These are phyloP conservation scores for Myotis yumanensis DNA, from an alignment of 2,113 vertebrate genomes.

Conservation along the genomic window DNA sequence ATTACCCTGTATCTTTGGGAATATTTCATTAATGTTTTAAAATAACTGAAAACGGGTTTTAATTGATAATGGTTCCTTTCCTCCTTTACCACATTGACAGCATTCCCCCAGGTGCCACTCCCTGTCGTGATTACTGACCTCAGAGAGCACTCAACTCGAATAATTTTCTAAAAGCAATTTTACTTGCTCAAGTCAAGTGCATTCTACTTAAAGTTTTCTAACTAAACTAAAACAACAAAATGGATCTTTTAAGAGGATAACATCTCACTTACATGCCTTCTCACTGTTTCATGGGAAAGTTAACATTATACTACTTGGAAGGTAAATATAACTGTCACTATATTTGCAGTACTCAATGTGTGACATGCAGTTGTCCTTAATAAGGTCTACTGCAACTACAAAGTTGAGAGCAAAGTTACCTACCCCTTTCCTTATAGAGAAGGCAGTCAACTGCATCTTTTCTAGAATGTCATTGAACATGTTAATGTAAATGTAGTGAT, in stretches of 20 bases:
- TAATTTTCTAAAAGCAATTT: not conserved
- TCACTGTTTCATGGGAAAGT: not conserved
- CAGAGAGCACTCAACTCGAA: not conserved
- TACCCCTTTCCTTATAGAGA: constrained; percentile 13
- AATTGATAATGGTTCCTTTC: constrained; percentile 29
- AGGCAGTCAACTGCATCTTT: not conserved
- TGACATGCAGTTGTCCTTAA: not conserved
- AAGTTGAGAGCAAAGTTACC: not conserved
- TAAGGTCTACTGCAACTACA: not conserved
- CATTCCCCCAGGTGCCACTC: not conserved
- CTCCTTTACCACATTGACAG: constrained; percentile 1
- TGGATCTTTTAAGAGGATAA: not conserved
- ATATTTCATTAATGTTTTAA: constrained; percentile 70
- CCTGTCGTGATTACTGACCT: not conserved
- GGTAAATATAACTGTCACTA: not conserved
- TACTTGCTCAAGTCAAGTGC: not conserved
- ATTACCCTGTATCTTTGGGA: constrained; percentile 65
- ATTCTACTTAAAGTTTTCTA: not conserved
- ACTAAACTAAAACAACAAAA: not conserved
- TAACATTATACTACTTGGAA: not conserved
- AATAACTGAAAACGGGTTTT: constrained; percentile 53
- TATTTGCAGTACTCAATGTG: not conserved
- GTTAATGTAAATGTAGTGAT: not conserved
- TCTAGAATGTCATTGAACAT: not conserved
- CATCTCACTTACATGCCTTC: not conserved